phyloP scores from a whole-genome alignment of 2,888 invertebrate species.

The Zonitis immaculata region DNA sequence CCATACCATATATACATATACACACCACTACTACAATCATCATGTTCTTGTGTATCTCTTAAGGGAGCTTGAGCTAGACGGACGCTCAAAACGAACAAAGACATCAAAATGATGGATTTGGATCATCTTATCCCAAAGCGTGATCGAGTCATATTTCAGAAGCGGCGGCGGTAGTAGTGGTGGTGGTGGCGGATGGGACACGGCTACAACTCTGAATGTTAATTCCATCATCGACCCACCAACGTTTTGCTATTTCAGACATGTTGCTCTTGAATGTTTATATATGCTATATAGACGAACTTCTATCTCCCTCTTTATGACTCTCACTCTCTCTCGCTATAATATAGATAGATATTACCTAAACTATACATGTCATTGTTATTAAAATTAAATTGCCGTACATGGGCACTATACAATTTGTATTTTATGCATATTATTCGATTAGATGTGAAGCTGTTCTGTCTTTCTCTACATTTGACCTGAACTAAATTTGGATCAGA shows the following conservation, averaged over 20 bases:
- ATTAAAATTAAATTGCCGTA: no score
- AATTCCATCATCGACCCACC: conserved; percentile 47
- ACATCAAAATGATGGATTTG: conserved; percentile 53
- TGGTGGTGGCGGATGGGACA: conserved; percentile 43
- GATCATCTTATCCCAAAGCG: conserved; percentile 52
- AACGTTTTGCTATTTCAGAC: conserved; percentile 37
- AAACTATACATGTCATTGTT: no score
- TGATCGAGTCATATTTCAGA: conserved; percentile 52
- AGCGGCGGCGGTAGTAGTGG: no score
- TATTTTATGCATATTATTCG: no score
- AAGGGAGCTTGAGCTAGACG: conserved; percentile 36
- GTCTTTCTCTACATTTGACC: no score
- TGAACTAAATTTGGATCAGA: no score
- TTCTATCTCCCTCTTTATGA: neutral
- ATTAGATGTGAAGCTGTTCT: no score
- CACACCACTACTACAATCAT: no score
- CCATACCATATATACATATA: no score
- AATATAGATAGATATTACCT: no score
- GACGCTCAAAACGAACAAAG: conserved; percentile 49
- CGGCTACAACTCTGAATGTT: conserved; percentile 48
- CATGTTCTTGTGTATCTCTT: neutral
- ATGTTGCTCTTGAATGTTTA: conserved; percentile 30
- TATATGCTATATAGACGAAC: neutral
- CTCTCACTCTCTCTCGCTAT: no score
- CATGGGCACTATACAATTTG: no score